A percentile compares a stretch with the other conserved stretches of the same genome.
Evolutionary conservation across 1,140 invertebrate genomes (phyloP).

Genomic region (Campodea augens): DNA sequence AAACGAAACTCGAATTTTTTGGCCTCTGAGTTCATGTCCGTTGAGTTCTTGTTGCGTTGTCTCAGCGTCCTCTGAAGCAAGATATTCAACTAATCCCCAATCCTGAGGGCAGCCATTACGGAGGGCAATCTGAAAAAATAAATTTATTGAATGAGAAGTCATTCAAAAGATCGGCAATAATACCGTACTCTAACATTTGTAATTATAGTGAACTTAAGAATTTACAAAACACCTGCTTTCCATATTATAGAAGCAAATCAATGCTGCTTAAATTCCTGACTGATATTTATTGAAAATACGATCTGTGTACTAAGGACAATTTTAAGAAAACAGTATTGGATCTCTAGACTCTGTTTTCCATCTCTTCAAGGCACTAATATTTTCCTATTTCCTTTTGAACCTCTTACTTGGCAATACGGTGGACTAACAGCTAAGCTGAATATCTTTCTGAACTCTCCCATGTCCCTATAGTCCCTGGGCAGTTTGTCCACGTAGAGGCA

Average conservation of each 20-base stretch:
- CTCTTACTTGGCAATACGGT: constrained; percentile 36
- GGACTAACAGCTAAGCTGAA: constrained; percentile 32
- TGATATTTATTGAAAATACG: too few relatives aligned
- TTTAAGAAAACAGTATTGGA: too few relatives aligned
- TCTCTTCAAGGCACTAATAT: too few relatives aligned
- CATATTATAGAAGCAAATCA: too few relatives aligned
- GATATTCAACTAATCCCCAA: constrained; percentile 36
- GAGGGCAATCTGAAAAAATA: constrained; percentile 30
- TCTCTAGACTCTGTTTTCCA: too few relatives aligned
- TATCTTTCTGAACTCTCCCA: constrained; percentile 31
- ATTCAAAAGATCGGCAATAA: too few relatives aligned
- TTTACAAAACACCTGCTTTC: too few relatives aligned
- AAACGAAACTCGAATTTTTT: constrained; percentile 30
- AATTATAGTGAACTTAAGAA: too few relatives aligned
- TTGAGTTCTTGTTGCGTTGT: constrained; percentile 25
- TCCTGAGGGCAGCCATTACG: constrained; percentile 32
- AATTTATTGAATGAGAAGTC: constrained; percentile 1
- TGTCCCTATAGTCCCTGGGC: constrained; percentile 32
- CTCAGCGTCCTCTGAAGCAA: constrained; percentile 30
- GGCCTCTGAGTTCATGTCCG: constrained; percentile 23
- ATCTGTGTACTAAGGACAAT: too few relatives aligned
- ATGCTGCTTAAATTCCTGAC: too few relatives aligned
- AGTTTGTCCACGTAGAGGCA: constrained; percentile 32
- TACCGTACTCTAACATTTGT: too few relatives aligned
- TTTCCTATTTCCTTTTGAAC: too few relatives aligned